Conservation (phyloP, 2,888 invertebrate species). For the Hemithea aestivaria region DNA sequence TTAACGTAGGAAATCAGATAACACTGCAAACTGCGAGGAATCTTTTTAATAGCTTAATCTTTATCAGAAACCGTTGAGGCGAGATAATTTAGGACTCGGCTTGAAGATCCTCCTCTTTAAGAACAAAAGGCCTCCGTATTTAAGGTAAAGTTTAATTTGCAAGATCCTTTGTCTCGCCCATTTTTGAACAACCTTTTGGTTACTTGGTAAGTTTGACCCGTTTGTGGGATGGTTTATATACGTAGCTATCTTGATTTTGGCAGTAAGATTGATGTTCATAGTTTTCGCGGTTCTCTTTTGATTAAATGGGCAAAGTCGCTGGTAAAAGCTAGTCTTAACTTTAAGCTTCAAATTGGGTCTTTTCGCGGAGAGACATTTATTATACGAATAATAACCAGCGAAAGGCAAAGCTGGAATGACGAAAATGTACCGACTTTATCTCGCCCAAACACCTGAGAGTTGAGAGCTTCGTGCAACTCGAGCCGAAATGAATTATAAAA, state of each 20-base stretch:
- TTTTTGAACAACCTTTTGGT: slow-evolving; percentile 17
- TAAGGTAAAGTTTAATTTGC: slow-evolving; percentile 43
- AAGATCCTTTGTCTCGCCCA: slow-evolving; percentile 40
- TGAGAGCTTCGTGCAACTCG: neutral
- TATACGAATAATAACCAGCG: neutral
- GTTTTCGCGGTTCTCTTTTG: neutral
- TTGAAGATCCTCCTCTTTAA: slow-evolving; percentile 42
- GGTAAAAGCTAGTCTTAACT: too few relatives aligned
- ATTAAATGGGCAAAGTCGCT: too few relatives aligned
- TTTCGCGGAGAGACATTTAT: too few relatives aligned
- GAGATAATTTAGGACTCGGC: slow-evolving; percentile 47
- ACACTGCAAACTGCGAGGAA: slow-evolving; percentile 20
- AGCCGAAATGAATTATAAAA: slow-evolving; percentile 9
- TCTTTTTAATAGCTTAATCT: slow-evolving; percentile 50
- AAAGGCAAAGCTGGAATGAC: neutral
- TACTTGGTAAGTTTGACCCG: slow-evolving; percentile 9
- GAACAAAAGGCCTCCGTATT: slow-evolving; percentile 42
- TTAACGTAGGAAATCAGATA: slow-evolving; percentile 19
- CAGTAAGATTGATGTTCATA: neutral
- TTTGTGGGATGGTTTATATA: neutral
- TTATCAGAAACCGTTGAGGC: slow-evolving; percentile 46
- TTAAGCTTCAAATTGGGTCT: too few relatives aligned
- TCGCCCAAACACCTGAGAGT: slow-evolving; percentile 14
- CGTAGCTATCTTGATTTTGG: too few relatives aligned
- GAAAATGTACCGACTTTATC: slow-evolving; percentile 16